These are phyloP conservation scores for Cryptocephalus moraei DNA, from an alignment of 2,888 invertebrate genomes.

Conservation along the genomic window DNA sequence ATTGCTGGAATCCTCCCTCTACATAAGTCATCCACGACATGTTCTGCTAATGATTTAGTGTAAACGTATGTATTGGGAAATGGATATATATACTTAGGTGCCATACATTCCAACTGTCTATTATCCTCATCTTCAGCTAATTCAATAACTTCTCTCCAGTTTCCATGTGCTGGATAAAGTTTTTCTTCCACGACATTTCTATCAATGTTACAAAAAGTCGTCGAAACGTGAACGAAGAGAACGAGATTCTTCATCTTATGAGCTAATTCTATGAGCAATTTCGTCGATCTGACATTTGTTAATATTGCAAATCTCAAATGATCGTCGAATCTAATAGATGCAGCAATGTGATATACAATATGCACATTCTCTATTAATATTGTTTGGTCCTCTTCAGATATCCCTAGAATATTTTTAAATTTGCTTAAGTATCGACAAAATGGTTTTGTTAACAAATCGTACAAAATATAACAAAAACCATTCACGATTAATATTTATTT, in stretches of 20 bases:
- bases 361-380: constrained; percentile 49
- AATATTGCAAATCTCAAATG: constrained; percentile 53
- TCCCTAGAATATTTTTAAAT: constrained; percentile 33
- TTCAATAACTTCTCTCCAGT: constrained; percentile 58
- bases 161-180: constrained; percentile 57
- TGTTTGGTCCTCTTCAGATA: constrained; percentile 41
- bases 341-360: constrained; percentile 69
- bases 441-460: too few species aligned
- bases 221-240: constrained; percentile 71
- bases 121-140: constrained; percentile 54
- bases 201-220: constrained; percentile 79
- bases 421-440: too few species aligned
- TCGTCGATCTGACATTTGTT: constrained; percentile 56
- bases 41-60: constrained; percentile 81
- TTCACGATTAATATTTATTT: too few species aligned
- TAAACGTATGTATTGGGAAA: constrained; percentile 89
- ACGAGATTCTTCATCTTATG: constrained; percentile 41
- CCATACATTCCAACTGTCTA: constrained; percentile 44
- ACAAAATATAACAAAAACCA: too few species aligned
- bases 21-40: constrained; percentile 53
- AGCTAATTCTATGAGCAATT: constrained; percentile 52
- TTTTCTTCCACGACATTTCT: constrained; percentile 58
- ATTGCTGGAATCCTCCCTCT: constrained; percentile 58
- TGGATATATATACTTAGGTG: constrained; percentile 48
- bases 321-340: constrained; percentile 80